These are phyloP conservation scores for Bovichtus variegatus DNA, from an alignment of 2,797 vertebrate species.

Conservation along the genomic window DNA sequence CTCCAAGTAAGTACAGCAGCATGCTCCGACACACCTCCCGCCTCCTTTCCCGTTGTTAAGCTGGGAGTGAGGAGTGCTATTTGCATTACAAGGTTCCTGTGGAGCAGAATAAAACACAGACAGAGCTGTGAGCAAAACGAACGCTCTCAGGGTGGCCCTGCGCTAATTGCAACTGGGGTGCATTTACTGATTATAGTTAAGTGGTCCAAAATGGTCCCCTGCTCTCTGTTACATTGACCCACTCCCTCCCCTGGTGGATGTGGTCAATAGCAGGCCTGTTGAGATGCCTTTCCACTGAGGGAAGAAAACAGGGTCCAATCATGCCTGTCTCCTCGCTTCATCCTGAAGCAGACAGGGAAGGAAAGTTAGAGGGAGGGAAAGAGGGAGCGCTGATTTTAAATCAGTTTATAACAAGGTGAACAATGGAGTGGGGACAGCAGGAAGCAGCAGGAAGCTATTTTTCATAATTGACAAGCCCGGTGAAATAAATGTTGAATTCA, in stretches of 20 bases:
- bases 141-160: slow-evolving; percentile 77
- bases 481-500: slow-evolving; percentile 25
- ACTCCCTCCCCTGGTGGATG: slow-evolving; percentile 71
- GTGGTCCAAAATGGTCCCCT: slow-evolving; percentile 82
- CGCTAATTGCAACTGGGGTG: slow-evolving; percentile 79
- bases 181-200: slow-evolving; percentile 85
- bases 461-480: background rate
- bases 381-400: slow-evolving; percentile 42
- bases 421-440: slow-evolving; percentile 17
- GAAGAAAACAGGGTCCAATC: slow-evolving; percentile 60
- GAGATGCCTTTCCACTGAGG: slow-evolving; percentile 79
- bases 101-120: slow-evolving; percentile 69
- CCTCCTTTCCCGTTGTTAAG: slow-evolving; percentile 52
- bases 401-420: slow-evolving; percentile 40
- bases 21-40: slow-evolving; percentile 20
- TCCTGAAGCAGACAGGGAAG: slow-evolving; percentile 19
- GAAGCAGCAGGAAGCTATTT: slow-evolving; percentile 12
- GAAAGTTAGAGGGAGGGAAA: background rate
- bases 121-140: slow-evolving; percentile 66
- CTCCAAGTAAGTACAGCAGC: slow-evolving; percentile 12
- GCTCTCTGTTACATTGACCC: slow-evolving; percentile 81
- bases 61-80: slow-evolving; percentile 59
- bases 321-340: slow-evolving; percentile 41
- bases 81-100: slow-evolving; percentile 75
- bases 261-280: slow-evolving; percentile 78